A percentile compares a stretch with the other conserved stretches of the same genome.
phyloP scores from a whole-genome alignment of 2,888 invertebrate genomes.

The Diaphora mendica region DNA sequence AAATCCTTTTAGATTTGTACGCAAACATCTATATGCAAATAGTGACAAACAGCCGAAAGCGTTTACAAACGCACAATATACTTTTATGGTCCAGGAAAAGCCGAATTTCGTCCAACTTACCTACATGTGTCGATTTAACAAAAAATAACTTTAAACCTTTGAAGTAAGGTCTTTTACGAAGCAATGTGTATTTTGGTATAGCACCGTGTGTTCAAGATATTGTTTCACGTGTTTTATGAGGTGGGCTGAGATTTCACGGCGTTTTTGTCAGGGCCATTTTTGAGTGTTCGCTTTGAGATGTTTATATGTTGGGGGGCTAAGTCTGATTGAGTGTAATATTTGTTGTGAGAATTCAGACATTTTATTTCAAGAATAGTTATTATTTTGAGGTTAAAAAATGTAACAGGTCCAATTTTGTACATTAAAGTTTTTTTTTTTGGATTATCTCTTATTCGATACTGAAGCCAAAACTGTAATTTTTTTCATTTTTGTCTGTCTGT shows the following conservation, averaged over 20 bases:
- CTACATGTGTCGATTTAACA: constrained; percentile 19
- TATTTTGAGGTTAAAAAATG: background rate
- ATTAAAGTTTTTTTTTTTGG: too few relatives aligned
- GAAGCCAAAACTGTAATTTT: too few relatives aligned
- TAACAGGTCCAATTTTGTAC: too few relatives aligned
- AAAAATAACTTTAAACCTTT: constrained; percentile 39
- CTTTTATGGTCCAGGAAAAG: constrained; percentile 83
- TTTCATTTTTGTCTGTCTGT: too few relatives aligned
- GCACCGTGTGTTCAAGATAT: constrained; percentile 71
- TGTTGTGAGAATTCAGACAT: constrained; percentile 41
- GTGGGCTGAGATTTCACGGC: constrained; percentile 82
- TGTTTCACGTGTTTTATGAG: constrained; percentile 86
- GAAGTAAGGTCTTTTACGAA: constrained; percentile 20
- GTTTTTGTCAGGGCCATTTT: constrained; percentile 72
- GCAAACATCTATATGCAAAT: constrained; percentile 81
- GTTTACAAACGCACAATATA: constrained; percentile 85
- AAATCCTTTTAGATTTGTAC: constrained; percentile 56
- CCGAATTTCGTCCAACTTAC: constrained; percentile 63
- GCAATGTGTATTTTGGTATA: constrained; percentile 27
- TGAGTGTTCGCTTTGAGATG: constrained; percentile 72
- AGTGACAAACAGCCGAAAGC: constrained; percentile 82
- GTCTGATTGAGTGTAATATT: constrained; percentile 70
- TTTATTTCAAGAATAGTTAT: constrained; percentile 2
- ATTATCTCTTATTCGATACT: too few relatives aligned
- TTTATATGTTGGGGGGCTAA: constrained; percentile 66